These are phyloP conservation scores for Cynoglossus semilaevis DNA, from an alignment of 2,113 vertebrate species.

Conservation along the genomic window DNA sequence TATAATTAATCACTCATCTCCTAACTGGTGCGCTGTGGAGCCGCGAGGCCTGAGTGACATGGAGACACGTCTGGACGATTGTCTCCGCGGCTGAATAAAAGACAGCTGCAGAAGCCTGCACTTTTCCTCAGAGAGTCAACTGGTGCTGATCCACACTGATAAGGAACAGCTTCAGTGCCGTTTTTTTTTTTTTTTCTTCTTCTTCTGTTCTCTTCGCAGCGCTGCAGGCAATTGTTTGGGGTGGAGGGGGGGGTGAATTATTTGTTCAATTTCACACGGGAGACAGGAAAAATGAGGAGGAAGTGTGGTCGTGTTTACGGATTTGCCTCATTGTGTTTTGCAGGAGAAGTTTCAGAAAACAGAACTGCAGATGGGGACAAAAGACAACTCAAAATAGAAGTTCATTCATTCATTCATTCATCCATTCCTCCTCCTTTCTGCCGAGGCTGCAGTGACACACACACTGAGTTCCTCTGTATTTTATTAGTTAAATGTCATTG, in stretches of 20 bases:
- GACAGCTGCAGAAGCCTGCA: conserved; percentile 24
- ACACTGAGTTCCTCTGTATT: too few species aligned
- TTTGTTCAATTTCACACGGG: conserved; percentile 58
- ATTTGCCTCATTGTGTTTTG: conserved; percentile 64
- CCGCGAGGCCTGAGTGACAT: conserved; percentile 68
- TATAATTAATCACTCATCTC: conserved; percentile 79
- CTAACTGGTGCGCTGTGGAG: conserved; percentile 71
- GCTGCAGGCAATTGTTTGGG: conserved; percentile 49
- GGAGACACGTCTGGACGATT: conserved; percentile 58
- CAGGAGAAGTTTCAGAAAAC: conserved; percentile 39
- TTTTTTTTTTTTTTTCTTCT: too few species aligned
- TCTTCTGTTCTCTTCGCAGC: conserved; percentile 25
- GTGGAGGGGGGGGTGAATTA: conserved; percentile 42
- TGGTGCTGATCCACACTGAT: conserved; percentile 34
- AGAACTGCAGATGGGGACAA: conserved; percentile 46
- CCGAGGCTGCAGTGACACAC: too few species aligned
- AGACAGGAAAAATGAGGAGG: conserved; percentile 48
- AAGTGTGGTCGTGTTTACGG: conserved; percentile 50
- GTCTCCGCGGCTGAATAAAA: conserved; percentile 56
- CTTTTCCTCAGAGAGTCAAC: conserved; percentile 27
- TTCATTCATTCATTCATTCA: too few species aligned
- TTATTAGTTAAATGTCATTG: too few species aligned
- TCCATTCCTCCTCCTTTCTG: too few species aligned
- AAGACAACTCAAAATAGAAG: too few species aligned
- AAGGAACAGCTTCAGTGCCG: too few species aligned